Percentiles rank a stretch among this genome's conserved stretches.
Evolutionary conservation across 30 jellyfish, hydroid and myxozoan genomes (phyloP).

Genomic region (Chironex yamaguchii): DNA sequence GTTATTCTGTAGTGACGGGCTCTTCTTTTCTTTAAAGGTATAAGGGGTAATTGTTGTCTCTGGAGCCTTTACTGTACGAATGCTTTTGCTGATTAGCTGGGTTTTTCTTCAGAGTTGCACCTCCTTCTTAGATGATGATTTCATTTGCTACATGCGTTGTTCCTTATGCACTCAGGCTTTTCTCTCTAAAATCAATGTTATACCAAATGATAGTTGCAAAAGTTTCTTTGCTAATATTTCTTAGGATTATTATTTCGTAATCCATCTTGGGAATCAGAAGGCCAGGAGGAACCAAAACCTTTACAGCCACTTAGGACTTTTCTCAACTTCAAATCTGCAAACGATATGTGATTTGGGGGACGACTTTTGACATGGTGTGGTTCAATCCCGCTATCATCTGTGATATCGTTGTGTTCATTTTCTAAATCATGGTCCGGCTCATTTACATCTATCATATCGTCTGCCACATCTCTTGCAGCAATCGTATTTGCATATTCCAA

Average conservation of each 20-base stretch:
- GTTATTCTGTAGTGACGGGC: slow-evolving; percentile 46
- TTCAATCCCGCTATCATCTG: not conserved
- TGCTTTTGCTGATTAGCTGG: slow-evolving; percentile 5
- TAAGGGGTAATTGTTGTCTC: slow-evolving; percentile 17
- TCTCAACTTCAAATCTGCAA: slow-evolving; percentile 57
- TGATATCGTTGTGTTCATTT: slow-evolving; percentile 16
- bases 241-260: slow-evolving; percentile 36
- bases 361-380: slow-evolving; percentile 15
- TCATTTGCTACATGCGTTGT: slow-evolving; percentile 75
- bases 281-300: slow-evolving; percentile 61
- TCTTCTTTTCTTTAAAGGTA: slow-evolving; percentile 30
- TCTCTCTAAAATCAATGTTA: slow-evolving; percentile 66
- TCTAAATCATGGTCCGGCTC: slow-evolving; percentile 27
- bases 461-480: slow-evolving; percentile 57
- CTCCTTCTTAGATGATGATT: slow-evolving; percentile 24
- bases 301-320: slow-evolving; percentile 40
- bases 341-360: slow-evolving; percentile 25
- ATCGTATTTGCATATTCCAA: slow-evolving; percentile 51
- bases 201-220: slow-evolving; percentile 35
- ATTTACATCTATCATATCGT: slow-evolving; percentile 22
- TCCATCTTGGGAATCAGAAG: slow-evolving; percentile 68
- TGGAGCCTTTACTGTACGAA: slow-evolving; percentile 49
- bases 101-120: slow-evolving; percentile 4
- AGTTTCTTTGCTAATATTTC: slow-evolving; percentile 27
- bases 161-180: slow-evolving; percentile 55